Conservation (phyloP, 2,888 invertebrate genomes). For the Athalia rosae region DNA sequence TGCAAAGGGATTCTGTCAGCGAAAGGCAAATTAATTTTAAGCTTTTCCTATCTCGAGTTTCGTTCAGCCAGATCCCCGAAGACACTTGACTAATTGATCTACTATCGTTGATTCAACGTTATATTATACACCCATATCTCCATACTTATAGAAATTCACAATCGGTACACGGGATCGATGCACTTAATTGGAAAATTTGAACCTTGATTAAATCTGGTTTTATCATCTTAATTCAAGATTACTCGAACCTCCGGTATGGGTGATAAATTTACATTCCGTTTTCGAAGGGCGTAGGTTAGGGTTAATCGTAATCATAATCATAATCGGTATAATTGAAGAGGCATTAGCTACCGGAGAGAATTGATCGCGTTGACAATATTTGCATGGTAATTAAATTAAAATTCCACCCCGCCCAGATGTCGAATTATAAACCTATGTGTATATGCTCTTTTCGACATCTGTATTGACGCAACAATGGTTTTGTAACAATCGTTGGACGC, state of each 20-base stretch:
- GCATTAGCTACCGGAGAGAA: not conserved
- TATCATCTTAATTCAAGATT: no score
- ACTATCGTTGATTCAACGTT: no score
- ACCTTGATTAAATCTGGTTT: no score
- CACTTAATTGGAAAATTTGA: no score
- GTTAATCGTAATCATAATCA: no score
- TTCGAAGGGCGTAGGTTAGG: no score
- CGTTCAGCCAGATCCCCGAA: not conserved
- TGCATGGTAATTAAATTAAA: conserved; percentile 10
- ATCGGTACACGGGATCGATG: no score
- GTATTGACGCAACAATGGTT: conserved; percentile 72
- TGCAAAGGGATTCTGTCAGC: conserved; percentile 14
- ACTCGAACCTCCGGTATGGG: not conserved
- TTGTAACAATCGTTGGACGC: conserved; percentile 56
- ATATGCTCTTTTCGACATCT: conserved; percentile 67
- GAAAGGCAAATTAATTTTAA: conserved; percentile 4
- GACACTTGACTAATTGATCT: no score
- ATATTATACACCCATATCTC: no score
- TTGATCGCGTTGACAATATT: not conserved
- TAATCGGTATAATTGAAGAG: not conserved
- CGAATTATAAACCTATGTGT: not conserved
- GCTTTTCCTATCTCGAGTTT: conserved; percentile 1
- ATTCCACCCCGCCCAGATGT: conserved; percentile 31
- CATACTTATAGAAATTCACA: no score
- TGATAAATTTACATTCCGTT: no score